Conservation (phyloP, 2,888 invertebrate genomes). For the Scotopteryx bipunctaria region DNA sequence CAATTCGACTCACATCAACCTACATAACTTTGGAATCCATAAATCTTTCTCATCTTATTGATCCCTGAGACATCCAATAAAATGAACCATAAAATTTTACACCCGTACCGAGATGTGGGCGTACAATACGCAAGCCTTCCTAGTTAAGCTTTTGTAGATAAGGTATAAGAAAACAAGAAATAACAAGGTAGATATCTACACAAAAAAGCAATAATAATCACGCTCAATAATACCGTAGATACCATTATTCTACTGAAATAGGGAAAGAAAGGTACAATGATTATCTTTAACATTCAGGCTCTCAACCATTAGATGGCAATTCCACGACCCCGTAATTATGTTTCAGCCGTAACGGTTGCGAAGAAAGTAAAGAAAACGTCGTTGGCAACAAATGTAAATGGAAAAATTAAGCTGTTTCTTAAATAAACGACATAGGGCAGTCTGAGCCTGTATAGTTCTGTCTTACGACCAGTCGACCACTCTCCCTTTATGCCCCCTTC, state of each 20-base stretch:
- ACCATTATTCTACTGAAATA: slow-evolving; percentile 29
- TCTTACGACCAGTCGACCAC: slow-evolving; percentile 24
- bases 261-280: slow-evolving; percentile 30
- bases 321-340: slow-evolving; percentile 34
- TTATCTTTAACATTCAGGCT: slow-evolving; percentile 34
- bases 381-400: slow-evolving; percentile 30
- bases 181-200: background rate
- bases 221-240: slow-evolving; percentile 10
- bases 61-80: slow-evolving; percentile 25
- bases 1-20: slow-evolving; percentile 20
- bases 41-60: slow-evolving; percentile 28
- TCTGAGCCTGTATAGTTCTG: slow-evolving; percentile 17
- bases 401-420: slow-evolving; percentile 30
- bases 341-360: slow-evolving; percentile 27
- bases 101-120: slow-evolving; percentile 21
- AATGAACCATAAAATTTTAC: slow-evolving; percentile 27
- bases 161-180: background rate
- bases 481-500: slow-evolving; percentile 35
- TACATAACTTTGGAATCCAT: slow-evolving; percentile 19
- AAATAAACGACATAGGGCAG: slow-evolving; percentile 18
- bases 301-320: slow-evolving; percentile 31
- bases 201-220: slow-evolving; percentile 23
- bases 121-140: slow-evolving; percentile 19
- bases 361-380: slow-evolving; percentile 28
- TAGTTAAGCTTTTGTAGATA: slow-evolving; percentile 9